phyloP scores from a whole-genome alignment of 2,797 vertebrate species.

The Falco peregrinus region DNA sequence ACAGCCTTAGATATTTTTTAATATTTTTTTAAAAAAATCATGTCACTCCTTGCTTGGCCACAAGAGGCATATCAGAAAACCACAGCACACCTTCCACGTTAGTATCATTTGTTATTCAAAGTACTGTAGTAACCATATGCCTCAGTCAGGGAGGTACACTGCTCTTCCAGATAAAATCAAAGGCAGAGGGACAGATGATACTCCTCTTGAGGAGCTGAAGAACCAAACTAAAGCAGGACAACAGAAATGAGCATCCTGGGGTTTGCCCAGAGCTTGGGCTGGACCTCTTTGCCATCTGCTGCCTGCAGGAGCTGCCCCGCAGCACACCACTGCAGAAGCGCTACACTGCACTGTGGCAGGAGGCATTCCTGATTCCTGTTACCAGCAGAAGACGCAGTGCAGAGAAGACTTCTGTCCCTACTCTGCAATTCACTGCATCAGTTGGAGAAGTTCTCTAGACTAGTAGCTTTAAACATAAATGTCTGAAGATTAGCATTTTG shows the following conservation, averaged over 20 bases:
- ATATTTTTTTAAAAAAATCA: not conserved
- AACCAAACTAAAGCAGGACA: not conserved
- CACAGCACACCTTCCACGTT: not conserved
- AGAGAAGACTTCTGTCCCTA: not conserved
- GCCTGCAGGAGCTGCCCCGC: not conserved
- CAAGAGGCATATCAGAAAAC: not conserved
- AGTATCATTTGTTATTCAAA: not conserved
- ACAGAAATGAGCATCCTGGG: not conserved
- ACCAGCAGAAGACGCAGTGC: not conserved
- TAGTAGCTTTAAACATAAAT: not conserved
- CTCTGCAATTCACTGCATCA: not conserved
- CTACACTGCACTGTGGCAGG: rapidly evolving
- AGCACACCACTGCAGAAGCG: not conserved
- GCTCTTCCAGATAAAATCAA: not conserved
- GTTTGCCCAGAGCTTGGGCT: not conserved
- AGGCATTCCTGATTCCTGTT: rapidly evolving
- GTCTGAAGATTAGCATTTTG: not conserved
- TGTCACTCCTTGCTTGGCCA: not conserved
- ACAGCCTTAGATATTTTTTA: not conserved
- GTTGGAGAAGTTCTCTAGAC: not conserved
- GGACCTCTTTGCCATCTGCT: not conserved
- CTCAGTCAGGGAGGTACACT: not conserved
- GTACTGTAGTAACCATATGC: not conserved
- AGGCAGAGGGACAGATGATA: not conserved
- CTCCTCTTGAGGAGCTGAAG: not conserved